phyloP scores from a whole-genome alignment of 2,888 invertebrate species.

The Matsumyia berberina region DNA sequence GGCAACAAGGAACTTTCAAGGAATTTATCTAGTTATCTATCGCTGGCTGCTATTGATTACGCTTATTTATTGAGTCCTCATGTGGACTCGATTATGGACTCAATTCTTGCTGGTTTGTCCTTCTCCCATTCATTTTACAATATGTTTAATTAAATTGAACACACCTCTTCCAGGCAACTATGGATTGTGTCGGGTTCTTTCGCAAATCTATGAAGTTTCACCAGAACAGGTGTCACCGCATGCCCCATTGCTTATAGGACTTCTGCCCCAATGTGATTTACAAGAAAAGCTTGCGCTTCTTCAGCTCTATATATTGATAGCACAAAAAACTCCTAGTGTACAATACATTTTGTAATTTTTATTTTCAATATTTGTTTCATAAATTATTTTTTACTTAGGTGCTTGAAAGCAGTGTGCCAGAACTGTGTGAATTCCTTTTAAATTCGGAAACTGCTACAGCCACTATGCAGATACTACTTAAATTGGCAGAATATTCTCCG shows the following conservation, averaged over 20 bases:
- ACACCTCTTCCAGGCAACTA: slow-evolving; percentile 90
- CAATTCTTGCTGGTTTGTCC: slow-evolving; percentile 91
- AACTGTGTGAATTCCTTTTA: slow-evolving; percentile 90
- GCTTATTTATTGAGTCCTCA: slow-evolving; percentile 93
- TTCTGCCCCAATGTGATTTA: slow-evolving; percentile 93
- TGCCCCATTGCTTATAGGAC: slow-evolving; percentile 90
- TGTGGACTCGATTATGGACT: slow-evolving; percentile 95
- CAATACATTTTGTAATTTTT: not conserved
- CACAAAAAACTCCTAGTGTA: slow-evolving; percentile 91
- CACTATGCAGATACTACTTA: slow-evolving; percentile 90
- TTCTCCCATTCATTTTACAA: not conserved
- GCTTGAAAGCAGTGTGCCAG: slow-evolving; percentile 92
- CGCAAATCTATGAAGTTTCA: slow-evolving; percentile 95
- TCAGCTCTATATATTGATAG: slow-evolving; percentile 92
- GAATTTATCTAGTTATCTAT: slow-evolving; percentile 96
- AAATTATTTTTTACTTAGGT: slow-evolving; percentile 85
- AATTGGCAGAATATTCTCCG: slow-evolving; percentile 90
- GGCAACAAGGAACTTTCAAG: slow-evolving; percentile 95
- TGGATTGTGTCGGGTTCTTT: slow-evolving; percentile 93
- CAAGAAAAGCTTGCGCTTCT: slow-evolving; percentile 94
- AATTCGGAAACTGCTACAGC: slow-evolving; percentile 87
- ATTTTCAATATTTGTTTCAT: not conserved
- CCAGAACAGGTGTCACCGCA: slow-evolving; percentile 94
- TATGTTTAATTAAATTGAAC: not conserved
- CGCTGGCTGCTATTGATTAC: slow-evolving; percentile 96